phyloP scores from a whole-genome alignment of 2,113 vertebrate species.

The Oriolus oriolus region DNA sequence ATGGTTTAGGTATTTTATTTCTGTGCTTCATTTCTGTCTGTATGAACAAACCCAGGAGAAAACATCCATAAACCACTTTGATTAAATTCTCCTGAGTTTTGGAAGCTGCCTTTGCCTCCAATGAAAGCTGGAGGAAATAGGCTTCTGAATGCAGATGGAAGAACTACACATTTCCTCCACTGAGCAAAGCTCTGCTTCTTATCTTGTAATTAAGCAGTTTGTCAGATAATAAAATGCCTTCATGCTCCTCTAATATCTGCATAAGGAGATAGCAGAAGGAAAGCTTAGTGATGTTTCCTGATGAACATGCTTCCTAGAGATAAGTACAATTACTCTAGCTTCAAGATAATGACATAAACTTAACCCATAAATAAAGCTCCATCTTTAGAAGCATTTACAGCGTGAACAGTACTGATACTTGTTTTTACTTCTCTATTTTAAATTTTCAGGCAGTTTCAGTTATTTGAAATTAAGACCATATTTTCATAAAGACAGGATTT shows the following conservation, averaged over 20 bases:
- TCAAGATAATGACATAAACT: not conserved
- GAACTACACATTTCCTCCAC: not conserved
- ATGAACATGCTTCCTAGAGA: not conserved
- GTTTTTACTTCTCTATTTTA: not conserved
- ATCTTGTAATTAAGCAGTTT: not conserved
- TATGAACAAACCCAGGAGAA: not conserved
- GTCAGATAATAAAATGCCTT: not conserved
- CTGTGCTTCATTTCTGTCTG: not conserved
- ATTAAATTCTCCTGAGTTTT: not conserved
- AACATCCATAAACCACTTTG: not conserved
- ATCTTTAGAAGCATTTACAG: not conserved
- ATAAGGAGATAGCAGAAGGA: not conserved
- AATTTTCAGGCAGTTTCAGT: not conserved
- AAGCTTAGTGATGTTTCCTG: not conserved
- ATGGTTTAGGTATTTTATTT: not conserved
- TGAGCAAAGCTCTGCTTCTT: not conserved
- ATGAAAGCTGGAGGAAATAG: not conserved
- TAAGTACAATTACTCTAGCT: not conserved
- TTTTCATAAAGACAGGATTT: not conserved
- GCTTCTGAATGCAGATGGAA: not conserved
- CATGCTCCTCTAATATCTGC: not conserved
- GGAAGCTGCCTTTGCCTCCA: not conserved
- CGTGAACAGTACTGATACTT: not conserved
- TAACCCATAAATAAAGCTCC: not conserved
- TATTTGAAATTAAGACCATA: not conserved